Base-by-base conservation (phyloP, 2,113 vertebrate species). In the Sander lucioperca region DNA sequence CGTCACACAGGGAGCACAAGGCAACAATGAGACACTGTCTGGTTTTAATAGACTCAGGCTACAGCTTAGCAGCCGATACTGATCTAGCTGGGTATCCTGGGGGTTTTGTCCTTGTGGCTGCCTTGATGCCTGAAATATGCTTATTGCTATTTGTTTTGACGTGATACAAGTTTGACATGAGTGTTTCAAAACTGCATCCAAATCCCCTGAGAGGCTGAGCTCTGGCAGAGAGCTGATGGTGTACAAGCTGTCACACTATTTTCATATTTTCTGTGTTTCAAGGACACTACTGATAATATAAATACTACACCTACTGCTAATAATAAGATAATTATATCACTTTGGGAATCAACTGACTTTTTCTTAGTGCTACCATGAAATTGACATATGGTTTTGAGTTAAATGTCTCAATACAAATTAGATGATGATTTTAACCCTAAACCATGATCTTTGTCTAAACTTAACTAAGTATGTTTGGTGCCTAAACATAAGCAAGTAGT, bases 51-150 rank as follows among this genome's bases (percentile, higher is more conserved):
- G 83, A 81, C 71, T 75, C 43, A 10, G 69, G 65, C 74, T 72
- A 45, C 43, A 53, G 76, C 76, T 82, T 75, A 73, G 69, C 86
- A 36, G 77, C 86, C 63, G 69, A 79, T 58, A 43, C 74, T 78
- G 70, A 88, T 83, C 83, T 58, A 8, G 27, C 73, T 13, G 23
- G 23, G 73, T 30, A 59, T 79, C 87, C 76, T 56, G 67, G 73
- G 73, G 76, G 83, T 86, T 33, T 82, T 80, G 74, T 77, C 83
- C 83, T 80, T 77, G 65, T 69, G 69, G 62, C 63, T 77, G 59
- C 54, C 43, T 65, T 79, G 77, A 88, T 79, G 78, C 63, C 25
- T 74, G 33, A 83, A 78, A 84, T 80, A 61, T 88, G 50, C 39
- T 10, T 43, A 43, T 43, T 43, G 10, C 2, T 48, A 82, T 84